phyloP scores from a whole-genome alignment of 2,888 invertebrate genomes.

The Sipha maydis region DNA sequence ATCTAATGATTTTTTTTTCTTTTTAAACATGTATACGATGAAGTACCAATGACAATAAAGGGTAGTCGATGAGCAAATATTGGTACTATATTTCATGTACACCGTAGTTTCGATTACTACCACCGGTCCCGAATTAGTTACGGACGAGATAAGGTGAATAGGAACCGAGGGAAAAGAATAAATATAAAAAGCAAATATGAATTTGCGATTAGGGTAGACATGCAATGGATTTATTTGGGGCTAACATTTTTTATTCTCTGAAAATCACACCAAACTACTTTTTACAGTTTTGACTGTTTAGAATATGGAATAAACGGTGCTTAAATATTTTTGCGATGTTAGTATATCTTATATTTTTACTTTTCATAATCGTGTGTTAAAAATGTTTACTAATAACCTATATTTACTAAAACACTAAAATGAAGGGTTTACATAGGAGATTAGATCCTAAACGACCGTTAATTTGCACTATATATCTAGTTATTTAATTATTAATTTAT shows the following conservation, averaged over 20 bases:
- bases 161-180: conserved; percentile 48
- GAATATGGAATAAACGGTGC: background rate
- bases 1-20: conserved; percentile 60
- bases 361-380: no score
- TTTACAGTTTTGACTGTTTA: conserved; percentile 8
- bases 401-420: no score
- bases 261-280: conserved; percentile 23
- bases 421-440: no score
- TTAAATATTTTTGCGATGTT: no score
- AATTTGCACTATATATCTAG: no score
- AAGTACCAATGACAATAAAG: conserved; percentile 61
- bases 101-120: conserved; percentile 61
- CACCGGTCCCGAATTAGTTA: conserved; percentile 61
- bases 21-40: conserved; percentile 54
- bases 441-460: no score
- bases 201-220: conserved; percentile 54
- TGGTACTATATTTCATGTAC: conserved; percentile 54
- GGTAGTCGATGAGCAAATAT: conserved; percentile 61
- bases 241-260: background rate
- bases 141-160: conserved; percentile 58
- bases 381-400: no score
- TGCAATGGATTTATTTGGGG: conserved; percentile 29
- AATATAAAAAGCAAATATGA: conserved; percentile 60
- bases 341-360: no score
- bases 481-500: no score